Conservation (phyloP, 2,888 invertebrate genomes). For the Ametastegia equiseti region DNA sequence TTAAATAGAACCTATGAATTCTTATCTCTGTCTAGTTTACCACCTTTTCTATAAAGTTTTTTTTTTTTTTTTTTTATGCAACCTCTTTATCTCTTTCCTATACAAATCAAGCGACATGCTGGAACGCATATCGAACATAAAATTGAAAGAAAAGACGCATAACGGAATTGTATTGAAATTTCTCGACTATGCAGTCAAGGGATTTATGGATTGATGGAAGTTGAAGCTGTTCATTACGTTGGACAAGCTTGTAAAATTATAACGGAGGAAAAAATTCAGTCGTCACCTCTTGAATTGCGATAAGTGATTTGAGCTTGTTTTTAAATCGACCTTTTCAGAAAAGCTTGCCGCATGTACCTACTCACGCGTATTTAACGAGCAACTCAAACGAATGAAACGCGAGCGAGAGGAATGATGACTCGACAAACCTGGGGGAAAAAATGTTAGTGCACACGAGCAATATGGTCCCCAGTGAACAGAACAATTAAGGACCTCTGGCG, state of each 20-base stretch:
- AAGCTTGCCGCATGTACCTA: background rate
- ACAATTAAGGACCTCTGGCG: background rate
- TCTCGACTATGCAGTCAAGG: background rate
- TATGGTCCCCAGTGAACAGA: background rate
- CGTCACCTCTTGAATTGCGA: conserved; percentile 4
- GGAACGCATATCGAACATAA: background rate
- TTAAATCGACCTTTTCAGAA: background rate
- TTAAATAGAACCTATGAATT: background rate
- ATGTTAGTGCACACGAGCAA: conserved; percentile 5
- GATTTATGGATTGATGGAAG: background rate
- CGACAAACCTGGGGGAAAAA: background rate
- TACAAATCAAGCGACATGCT: background rate
- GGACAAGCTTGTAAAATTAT: background rate
- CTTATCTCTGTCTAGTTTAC: background rate
- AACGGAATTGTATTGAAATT: background rate
- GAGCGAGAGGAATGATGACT: conserved; percentile 7
- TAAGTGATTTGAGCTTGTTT: conserved; percentile 25
- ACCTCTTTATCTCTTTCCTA: background rate
- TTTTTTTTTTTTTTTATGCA: background rate
- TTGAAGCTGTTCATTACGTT: background rate
- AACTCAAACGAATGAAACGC: conserved; percentile 36
- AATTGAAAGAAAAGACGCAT: background rate
- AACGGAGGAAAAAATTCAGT: conserved; percentile 1
- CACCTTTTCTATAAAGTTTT: background rate
- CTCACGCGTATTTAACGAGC: conserved; percentile 27